phyloP scores from a whole-genome alignment of 2,113 vertebrate species.

The Corydoras sp. region DNA sequence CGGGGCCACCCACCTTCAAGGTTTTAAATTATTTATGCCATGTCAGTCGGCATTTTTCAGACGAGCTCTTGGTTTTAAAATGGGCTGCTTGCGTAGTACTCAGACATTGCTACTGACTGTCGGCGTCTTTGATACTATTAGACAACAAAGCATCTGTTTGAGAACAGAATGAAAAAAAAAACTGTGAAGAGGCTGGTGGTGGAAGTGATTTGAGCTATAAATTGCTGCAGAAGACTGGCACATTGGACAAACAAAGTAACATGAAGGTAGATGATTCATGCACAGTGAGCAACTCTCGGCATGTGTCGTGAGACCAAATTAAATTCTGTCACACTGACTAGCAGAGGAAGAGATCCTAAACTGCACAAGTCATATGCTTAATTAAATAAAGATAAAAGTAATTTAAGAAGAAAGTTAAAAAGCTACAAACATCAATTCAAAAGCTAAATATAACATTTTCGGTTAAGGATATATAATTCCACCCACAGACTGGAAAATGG shows the following conservation, averaged over 20 bases:
- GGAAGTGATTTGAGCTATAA: conserved; percentile 29
- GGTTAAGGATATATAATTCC: too few relatives aligned
- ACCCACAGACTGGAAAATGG: conserved; percentile 5
- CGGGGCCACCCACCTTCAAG: conserved; percentile 35
- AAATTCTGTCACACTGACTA: conserved; percentile 41
- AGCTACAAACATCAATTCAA: background rate
- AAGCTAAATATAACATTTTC: background rate
- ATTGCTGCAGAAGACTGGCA: conserved; percentile 39
- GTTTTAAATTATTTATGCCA: conserved; percentile 33
- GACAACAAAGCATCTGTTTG: conserved; percentile 33
- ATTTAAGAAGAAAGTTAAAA: background rate
- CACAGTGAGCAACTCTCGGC: conserved; percentile 30
- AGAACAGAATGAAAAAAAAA: conserved; percentile 16
- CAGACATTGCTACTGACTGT: conserved; percentile 16
- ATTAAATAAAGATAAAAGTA: conserved; percentile 3
- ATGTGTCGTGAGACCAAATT: conserved; percentile 34
- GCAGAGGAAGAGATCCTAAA: conserved; percentile 24
- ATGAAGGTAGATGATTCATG: conserved; percentile 43
- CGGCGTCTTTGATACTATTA: conserved; percentile 23
- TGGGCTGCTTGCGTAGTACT: conserved; percentile 34
- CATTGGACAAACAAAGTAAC: conserved; percentile 36
- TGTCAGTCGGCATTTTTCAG: conserved; percentile 3
- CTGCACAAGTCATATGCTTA: conserved; percentile 19
- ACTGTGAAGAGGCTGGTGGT: conserved; percentile 16
- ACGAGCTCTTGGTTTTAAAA: conserved; percentile 24